phyloP scores from a whole-genome alignment of 2,113 vertebrate species.

The Dromas ardeola region DNA sequence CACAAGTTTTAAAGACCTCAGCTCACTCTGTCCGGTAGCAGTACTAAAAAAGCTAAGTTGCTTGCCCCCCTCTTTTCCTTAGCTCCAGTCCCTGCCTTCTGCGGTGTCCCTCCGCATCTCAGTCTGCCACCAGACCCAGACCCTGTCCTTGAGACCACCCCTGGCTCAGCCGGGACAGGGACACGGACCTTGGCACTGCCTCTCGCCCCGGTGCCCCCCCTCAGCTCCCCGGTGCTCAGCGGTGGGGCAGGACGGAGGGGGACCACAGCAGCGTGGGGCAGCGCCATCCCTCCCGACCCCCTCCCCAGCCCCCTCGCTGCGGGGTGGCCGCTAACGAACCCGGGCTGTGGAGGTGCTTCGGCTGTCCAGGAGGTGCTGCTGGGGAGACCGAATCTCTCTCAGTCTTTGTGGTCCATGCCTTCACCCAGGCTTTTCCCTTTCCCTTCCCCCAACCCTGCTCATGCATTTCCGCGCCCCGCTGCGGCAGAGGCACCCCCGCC shows the following conservation, averaged over 20 bases:
- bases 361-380: neutral
- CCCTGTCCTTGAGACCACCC: neutral
- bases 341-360: neutral
- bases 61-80: neutral
- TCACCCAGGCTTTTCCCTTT: neutral
- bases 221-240: no score
- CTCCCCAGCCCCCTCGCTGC: accelerated
- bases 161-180: neutral
- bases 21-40: neutral
- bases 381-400: neutral
- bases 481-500: neutral
- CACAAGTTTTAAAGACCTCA: neutral
- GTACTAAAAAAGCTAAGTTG: accelerated
- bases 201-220: accelerated
- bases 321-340: accelerated
- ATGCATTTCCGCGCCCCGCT: neutral
- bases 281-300: accelerated
- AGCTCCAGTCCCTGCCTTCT: neutral
- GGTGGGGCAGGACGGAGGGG: accelerated
- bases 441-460: neutral
- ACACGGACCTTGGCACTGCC: accelerated
- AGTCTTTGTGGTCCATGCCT: neutral
- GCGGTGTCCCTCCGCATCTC: accelerated
- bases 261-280: accelerated
- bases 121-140: neutral